Evolutionary conservation across 2,888 invertebrate genomes (phyloP), one percentile per base, ranked within the genome.

Genomic region (Euphydryas editha): DNA sequence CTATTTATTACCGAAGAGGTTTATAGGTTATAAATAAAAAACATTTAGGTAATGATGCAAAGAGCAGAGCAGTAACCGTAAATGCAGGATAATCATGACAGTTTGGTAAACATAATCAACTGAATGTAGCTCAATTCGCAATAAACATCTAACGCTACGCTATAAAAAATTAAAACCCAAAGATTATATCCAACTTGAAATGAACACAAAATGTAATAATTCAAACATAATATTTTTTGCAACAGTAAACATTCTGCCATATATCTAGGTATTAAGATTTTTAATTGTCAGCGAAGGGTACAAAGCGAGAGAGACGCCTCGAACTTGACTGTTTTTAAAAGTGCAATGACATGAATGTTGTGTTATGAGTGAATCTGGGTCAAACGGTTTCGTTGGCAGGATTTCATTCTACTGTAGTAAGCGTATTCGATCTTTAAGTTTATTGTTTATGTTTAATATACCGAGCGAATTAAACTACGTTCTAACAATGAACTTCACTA

Each of bases 281-380:
- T 3, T 30, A 24, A 51, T 24, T 51, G 24, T 24, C 24, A 17
- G 17, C 36, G 10, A 17, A 7, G 36, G 36, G 8, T 36, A 36
- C n/a, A 54, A 36, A 36, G 13, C 30, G 36, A 54, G 17, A 8
- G 5, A 18, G 30, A 8, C 36, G 54, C 17, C 36, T 54, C 54
- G 54, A 54, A 54, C 54, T 54, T 54, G 54, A 54, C 30, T 54
- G 54, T 54, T 54, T 54, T 54, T 54, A 54, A 54, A 54, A 54
- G 54, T 54, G 54, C 54, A 54, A 36, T 30, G 54, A 54, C 54
- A 54, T 21, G 54, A 54, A 36, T 54, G 36, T 54, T 18, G 54
- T 54, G 54, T 10, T 36, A 21, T 21, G 21, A 21, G 21, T 30
- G 17, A 36, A 54, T 36, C 54, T 54, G 10, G 54, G 54, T 54